A percentile compares a stretch with the other conserved stretches of the same genome.
These are phyloP conservation scores for Philopedon plagiatum DNA, from an alignment of 2,888 invertebrate species.

Conservation along the genomic window DNA sequence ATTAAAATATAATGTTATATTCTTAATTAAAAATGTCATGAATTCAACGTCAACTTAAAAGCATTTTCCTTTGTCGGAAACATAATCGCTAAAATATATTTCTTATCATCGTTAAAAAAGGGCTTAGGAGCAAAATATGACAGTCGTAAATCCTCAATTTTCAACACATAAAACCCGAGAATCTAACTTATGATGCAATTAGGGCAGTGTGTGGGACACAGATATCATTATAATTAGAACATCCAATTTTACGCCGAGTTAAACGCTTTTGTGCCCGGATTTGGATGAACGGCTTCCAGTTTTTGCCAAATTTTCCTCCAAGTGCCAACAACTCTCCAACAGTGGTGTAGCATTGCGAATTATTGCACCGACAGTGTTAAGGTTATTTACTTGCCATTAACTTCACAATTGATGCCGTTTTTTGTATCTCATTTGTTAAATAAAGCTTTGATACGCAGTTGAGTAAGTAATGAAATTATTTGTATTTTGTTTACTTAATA, in stretches of 20 bases:
- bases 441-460: too few relatives aligned
- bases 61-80: background rate
- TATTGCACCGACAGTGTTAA: slow-evolving; percentile 29
- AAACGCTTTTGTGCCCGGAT: slow-evolving; percentile 50
- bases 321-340: slow-evolving; percentile 40
- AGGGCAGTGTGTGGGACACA: slow-evolving; percentile 49
- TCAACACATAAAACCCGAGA: slow-evolving; percentile 50
- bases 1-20: too few relatives aligned
- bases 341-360: slow-evolving; percentile 30
- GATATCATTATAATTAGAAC: slow-evolving; percentile 52
- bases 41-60: too few relatives aligned
- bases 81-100: background rate
- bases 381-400: too few relatives aligned
- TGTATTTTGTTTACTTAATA: too few relatives aligned
- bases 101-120: slow-evolving; percentile 30
- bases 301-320: slow-evolving; percentile 49
- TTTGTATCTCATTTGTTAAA: too few relatives aligned
- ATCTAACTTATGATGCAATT: slow-evolving; percentile 51
- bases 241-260: slow-evolving; percentile 52
- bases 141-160: slow-evolving; percentile 46
- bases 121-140: slow-evolving; percentile 31
- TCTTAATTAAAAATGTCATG: too few relatives aligned
- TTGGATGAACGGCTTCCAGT: slow-evolving; percentile 48
- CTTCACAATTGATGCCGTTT: too few relatives aligned
- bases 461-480: too few relatives aligned